phyloP scores from a whole-genome alignment of 1,140 invertebrate genomes.

The Caenorhabditis briggsae region DNA sequence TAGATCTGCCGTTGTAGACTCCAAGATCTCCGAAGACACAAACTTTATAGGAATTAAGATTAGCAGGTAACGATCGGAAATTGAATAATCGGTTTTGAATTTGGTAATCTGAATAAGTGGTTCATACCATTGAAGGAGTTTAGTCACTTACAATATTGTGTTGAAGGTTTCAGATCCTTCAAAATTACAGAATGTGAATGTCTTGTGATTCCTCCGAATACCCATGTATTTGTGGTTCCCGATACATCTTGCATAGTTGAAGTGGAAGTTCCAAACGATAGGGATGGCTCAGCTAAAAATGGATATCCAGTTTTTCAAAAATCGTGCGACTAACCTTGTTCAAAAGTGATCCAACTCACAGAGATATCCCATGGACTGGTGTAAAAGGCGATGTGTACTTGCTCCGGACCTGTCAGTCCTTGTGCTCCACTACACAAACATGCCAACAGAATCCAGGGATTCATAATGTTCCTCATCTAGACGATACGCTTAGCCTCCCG shows the following conservation, averaged over 20 bases:
- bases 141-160: constrained; percentile 56
- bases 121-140: not conserved
- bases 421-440: not conserved
- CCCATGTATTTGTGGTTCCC: constrained; percentile 2
- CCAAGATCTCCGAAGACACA: constrained; percentile 71
- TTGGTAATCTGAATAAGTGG: constrained; percentile 65
- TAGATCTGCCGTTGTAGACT: constrained; percentile 63
- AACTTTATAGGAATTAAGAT: constrained; percentile 59
- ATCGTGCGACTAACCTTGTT: not conserved
- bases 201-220: constrained; percentile 46
- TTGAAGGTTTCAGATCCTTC: constrained; percentile 42
- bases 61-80: constrained; percentile 58
- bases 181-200: constrained; percentile 58
- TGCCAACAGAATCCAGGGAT: not conserved
- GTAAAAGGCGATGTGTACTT: constrained; percentile 62
- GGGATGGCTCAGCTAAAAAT: not conserved
- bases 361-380: constrained; percentile 51
- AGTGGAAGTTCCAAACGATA: not conserved
- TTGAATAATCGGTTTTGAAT: constrained; percentile 54
- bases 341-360: constrained; percentile 62
- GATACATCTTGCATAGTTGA: not conserved
- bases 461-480: not conserved
- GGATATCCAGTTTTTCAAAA: not conserved
- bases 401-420: constrained; percentile 6
- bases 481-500: not conserved